Evolutionary conservation across 1,140 invertebrate species (phyloP), one percentile per base, ranked within the genome.

Genomic region (Drosophila kikkawai): DNA sequence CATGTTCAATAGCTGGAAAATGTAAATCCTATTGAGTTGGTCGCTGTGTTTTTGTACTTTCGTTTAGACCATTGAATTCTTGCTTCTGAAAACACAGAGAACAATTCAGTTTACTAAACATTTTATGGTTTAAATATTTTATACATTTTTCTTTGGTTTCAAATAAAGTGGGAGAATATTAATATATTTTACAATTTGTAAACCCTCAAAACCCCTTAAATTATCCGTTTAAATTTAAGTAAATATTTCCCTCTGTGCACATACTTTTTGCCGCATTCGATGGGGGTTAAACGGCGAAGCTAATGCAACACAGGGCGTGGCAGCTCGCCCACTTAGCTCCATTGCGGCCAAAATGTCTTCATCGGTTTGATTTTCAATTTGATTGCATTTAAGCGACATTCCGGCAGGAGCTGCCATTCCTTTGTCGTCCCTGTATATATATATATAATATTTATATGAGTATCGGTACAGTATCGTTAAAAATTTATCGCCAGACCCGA

Each of bases 1-100:
- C 34, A 51, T 87, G 84, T 75, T 88, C 84, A 88, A 88, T 88
- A 90, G 84, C 84, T 90, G 84, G 84, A 88, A 88, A 88, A 88
- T 88, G 84, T 88, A 88, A 88, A 88, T 88, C 84, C 75, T 61
- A 90, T 90, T 88, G 81, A 88, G 68, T 90, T 61, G 81, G 44
- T 74, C 75, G 56, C 48, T 64, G 45, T 59, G 61, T 59, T 79
- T 75, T 79, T 65, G 32, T 41, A 50, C 63, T 75, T 82, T 58
- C 70, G 61, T 61, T 69, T 42, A 19, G 32, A 39, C 29, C 45
- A 47, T 12, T 37, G 29, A 41, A 48, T 71, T 60, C 51, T n/a
- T 19, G 48, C 71, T 19, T 8, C 61, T 22, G 41, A 47, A 17
- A 15, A n/a, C 53, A 56, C 19, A 53, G 7, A 1, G 15, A 37